phyloP scores from a whole-genome alignment of 2,888 invertebrate species.

The Heliconius ismenius region DNA sequence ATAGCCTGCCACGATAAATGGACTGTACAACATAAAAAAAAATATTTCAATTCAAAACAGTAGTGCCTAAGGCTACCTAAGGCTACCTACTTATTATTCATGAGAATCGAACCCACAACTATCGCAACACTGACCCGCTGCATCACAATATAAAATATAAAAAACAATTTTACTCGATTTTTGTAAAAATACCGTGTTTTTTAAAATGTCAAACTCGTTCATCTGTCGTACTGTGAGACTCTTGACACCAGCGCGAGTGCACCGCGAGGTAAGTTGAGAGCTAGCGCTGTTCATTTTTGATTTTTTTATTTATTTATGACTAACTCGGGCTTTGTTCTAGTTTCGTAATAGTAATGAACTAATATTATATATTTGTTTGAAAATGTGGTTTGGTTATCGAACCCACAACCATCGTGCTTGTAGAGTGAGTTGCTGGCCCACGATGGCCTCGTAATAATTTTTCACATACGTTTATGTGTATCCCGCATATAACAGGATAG shows the following conservation, averaged over 20 bases:
- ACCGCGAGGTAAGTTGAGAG: neutral
- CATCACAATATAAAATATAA: neutral
- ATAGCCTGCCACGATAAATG: no score
- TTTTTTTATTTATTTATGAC: neutral
- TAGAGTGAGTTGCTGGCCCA: no score
- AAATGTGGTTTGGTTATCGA: neutral
- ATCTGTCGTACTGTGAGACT: neutral
- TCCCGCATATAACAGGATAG: no score
- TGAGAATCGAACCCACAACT: no score
- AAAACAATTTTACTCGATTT: neutral
- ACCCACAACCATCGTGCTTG: no score
- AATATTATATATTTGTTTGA: neutral
- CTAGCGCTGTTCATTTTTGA: conserved; percentile 6
- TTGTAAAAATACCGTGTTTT: neutral
- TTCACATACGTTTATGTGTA: no score
- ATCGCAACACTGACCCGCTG: neutral
- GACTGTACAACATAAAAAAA: no score
- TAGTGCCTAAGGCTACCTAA: no score
- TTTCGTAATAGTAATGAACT: neutral
- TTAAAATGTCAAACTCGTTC: conserved; percentile 8
- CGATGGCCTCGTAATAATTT: no score
- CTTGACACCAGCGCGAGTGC: conserved; percentile 11
- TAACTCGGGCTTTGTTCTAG: neutral
- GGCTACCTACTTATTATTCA: no score
- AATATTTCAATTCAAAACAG: no score